These are phyloP conservation scores for Ailuropoda melanoleuca DNA, from an alignment of 2,113 vertebrate species.

Conservation along the genomic window DNA sequence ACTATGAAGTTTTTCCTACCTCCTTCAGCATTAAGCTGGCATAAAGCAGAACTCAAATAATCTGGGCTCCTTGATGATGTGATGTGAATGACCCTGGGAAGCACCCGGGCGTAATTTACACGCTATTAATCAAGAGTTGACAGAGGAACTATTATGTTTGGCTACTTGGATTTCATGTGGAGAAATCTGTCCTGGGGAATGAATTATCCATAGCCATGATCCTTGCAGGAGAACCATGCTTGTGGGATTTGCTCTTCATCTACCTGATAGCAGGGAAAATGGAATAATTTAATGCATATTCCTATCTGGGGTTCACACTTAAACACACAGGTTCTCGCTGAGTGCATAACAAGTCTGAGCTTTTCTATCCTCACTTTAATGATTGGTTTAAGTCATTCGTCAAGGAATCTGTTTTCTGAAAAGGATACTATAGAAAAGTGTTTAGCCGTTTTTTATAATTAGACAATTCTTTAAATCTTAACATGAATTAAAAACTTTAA, in stretches of 20 bases:
- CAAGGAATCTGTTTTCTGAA: neutral
- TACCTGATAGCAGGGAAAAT: neutral
- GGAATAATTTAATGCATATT: neutral
- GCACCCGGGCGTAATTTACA: neutral
- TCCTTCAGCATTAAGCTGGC: neutral
- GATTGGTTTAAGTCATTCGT: neutral
- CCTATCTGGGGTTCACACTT: neutral
- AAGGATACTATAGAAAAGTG: neutral
- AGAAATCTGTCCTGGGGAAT: neutral
- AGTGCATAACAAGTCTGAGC: neutral
- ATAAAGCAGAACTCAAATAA: neutral
- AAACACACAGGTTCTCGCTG: neutral
- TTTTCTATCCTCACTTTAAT: neutral
- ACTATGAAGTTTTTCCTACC: neutral
- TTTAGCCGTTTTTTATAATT: conserved; percentile 10
- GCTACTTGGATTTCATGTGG: neutral
- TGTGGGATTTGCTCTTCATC: neutral
- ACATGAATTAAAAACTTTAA: conserved; percentile 11
- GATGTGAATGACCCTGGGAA: neutral
- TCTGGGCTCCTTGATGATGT: neutral
- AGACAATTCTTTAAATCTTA: conserved; percentile 22
- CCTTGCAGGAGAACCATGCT: neutral
- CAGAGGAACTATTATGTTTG: neutral
- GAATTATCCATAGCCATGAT: neutral
- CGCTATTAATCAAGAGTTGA: neutral